These are phyloP conservation scores for Metridium senile DNA, from an alignment of 92 coral and sea anemone species.

Conservation along the genomic window DNA sequence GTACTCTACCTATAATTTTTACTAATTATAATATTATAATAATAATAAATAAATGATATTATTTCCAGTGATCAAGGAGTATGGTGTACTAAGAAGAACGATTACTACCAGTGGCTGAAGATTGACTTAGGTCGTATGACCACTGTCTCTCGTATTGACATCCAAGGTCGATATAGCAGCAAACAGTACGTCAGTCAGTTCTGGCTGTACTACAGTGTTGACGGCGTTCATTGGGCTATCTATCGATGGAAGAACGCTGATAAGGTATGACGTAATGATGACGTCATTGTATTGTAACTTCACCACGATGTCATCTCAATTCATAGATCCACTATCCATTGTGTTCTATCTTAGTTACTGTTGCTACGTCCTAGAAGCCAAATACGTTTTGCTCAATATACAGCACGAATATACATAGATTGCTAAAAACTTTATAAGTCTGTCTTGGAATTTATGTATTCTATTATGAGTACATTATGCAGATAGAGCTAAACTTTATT, in stretches of 20 bases:
- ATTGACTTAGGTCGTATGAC: slow-evolving; percentile 70
- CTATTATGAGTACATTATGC: too few species aligned
- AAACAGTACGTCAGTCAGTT: slow-evolving; percentile 67
- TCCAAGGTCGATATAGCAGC: slow-evolving; percentile 78
- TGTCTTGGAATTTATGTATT: too few species aligned
- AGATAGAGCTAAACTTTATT: too few species aligned
- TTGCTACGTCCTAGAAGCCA: too few species aligned
- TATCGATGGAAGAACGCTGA: slow-evolving; percentile 66
- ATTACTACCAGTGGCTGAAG: slow-evolving; percentile 76
- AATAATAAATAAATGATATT: not conserved
- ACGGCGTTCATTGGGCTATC: slow-evolving; percentile 70
- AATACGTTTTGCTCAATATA: too few species aligned
- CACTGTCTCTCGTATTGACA: slow-evolving; percentile 65
- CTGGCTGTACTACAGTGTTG: slow-evolving; percentile 65
- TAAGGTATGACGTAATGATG: slow-evolving; percentile 42
- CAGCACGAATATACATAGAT: too few species aligned
- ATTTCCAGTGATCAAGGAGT: slow-evolving; percentile 50
- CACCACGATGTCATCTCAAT: not conserved
- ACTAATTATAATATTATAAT: not conserved
- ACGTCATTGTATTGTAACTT: not conserved
- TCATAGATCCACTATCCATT: too few species aligned
- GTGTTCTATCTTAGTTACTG: too few species aligned
- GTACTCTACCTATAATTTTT: too few species aligned
- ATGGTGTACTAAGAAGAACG: slow-evolving; percentile 71
- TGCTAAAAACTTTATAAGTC: too few species aligned